Evolutionary conservation across 1,140 invertebrate genomes (phyloP), one percentile per base, ranked within the genome.

Genomic region (Drosophila tani): DNA sequence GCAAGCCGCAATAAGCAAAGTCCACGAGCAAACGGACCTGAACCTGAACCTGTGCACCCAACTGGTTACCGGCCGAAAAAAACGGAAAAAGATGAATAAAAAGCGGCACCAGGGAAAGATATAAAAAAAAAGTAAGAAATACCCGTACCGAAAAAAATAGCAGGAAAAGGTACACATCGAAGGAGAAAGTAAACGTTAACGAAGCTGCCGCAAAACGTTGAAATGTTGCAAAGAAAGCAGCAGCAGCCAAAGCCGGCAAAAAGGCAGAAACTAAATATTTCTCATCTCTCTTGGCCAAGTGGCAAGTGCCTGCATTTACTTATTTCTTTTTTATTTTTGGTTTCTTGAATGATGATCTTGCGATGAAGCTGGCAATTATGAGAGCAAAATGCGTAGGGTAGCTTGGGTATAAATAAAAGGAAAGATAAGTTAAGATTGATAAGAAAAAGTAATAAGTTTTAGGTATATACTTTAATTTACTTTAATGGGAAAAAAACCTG

Each of bases 91-190:
- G 66, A 69, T 73, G 67, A 46, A 73, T 55, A 68, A 69, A 69
- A 70, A 53, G 40, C 21, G 17, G 45, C 21, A 51, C 32, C 63
- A 70, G 67, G 67, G 49, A 17, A 55, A 67, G 24, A 79, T 11
- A 11, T 17, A n/a, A 43, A 53, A 40, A 55, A 55, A 50, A n/a
- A 38, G 12, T 5, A 14, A 35, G 49, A 71, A 59, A 71, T 59
- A 50, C 69, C 21, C 35, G 69, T 59, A 73, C 69, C 49, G 55
- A 65, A 73, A 62, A 79, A 66, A 79, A 80, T 74, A 74, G 81
- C 84, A 88, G 84, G 84, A 88, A 88, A 88, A 88, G 88, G 84
- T 88, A 88, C 84, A 88, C 81, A 88, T 84, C 75, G 84, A 88
- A 88, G 84, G 84, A 88, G 84, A 88, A 88, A 88, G 84, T 88